A percentile compares a stretch with the other conserved stretches of the same genome.
Conservation (phyloP, 2,888 invertebrate species). For the Parthenolecanium corni region DNA sequence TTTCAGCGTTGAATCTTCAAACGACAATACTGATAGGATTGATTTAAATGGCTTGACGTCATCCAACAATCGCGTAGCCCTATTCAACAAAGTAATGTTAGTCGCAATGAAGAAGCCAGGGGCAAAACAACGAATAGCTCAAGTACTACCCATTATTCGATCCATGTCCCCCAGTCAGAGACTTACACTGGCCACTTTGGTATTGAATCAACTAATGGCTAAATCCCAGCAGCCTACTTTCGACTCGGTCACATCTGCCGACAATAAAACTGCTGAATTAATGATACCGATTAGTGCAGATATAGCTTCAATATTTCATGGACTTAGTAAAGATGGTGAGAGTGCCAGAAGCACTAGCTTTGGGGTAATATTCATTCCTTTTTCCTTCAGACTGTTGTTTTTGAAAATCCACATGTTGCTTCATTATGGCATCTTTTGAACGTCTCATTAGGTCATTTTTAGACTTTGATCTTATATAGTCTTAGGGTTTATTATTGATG, state of each 20-base stretch:
- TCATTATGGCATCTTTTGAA: neutral
- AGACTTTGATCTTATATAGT: no score
- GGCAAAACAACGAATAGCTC: slow-evolving; percentile 47
- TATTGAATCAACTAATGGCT: slow-evolving; percentile 48
- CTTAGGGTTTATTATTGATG: no score
- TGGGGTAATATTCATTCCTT: slow-evolving; percentile 7
- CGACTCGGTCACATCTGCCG: slow-evolving; percentile 44
- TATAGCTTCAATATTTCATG: slow-evolving; percentile 51
- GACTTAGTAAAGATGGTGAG: slow-evolving; percentile 34
- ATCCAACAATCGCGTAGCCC: slow-evolving; percentile 53
- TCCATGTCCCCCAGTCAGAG: slow-evolving; percentile 52
- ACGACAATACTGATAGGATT: neutral
- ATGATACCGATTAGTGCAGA: slow-evolving; percentile 53
- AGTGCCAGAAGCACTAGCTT: slow-evolving; percentile 30
- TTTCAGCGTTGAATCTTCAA: no score
- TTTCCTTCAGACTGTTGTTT: neutral
- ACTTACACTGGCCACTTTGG: slow-evolving; percentile 50
- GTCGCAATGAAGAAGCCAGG: slow-evolving; percentile 49
- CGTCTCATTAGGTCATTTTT: neutral
- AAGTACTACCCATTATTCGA: slow-evolving; percentile 49
- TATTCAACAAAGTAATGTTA: slow-evolving; percentile 47
- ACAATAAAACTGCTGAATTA: slow-evolving; percentile 43
- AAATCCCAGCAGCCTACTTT: slow-evolving; percentile 35
- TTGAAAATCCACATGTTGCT: no score
- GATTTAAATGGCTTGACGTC: slow-evolving; percentile 50